phyloP scores from a whole-genome alignment of 2,888 invertebrate genomes.

The Stratiomys singularior region DNA sequence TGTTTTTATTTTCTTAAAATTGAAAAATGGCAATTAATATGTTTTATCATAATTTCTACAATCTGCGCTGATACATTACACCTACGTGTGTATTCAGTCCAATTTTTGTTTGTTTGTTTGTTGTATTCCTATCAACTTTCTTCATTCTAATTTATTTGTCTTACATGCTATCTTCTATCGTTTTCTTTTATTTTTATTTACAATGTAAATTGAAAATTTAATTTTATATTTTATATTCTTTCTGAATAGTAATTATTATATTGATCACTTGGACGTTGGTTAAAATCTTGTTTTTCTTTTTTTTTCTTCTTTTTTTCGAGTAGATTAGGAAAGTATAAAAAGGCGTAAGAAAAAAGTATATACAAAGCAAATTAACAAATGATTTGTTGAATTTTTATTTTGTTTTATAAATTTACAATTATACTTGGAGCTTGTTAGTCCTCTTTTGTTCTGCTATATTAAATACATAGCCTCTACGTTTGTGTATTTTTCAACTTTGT shows the following conservation, averaged over 20 bases:
- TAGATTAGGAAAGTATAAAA: conserved; percentile 24
- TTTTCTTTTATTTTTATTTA: conserved; percentile 6
- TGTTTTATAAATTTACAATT: background rate
- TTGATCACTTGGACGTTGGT: conserved; percentile 25
- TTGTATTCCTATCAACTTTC: background rate
- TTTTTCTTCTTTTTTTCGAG: background rate
- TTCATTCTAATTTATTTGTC: conserved; percentile 1
- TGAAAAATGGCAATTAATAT: conserved; percentile 34
- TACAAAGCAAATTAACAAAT: conserved; percentile 21
- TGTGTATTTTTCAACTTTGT: conserved; percentile 19
- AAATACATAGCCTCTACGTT: conserved; percentile 41
- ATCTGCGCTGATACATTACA: conserved; percentile 16
- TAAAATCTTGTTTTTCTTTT: conserved; percentile 23
- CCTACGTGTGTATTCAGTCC: conserved; percentile 10
- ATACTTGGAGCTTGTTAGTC: background rate
- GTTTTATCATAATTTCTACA: conserved; percentile 24
- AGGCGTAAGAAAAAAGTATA: conserved; percentile 13
- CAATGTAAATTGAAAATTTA: background rate
- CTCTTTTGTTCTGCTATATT: conserved; percentile 3
- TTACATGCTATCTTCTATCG: background rate
- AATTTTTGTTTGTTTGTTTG: conserved; percentile 19
- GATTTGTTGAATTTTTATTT: background rate
- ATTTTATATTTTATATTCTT: background rate
- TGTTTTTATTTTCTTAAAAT: conserved; percentile 15
- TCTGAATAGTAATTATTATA: background rate